These are phyloP conservation scores for Apotomis capreana DNA, from an alignment of 2,888 invertebrate genomes.

Conservation along the genomic window DNA sequence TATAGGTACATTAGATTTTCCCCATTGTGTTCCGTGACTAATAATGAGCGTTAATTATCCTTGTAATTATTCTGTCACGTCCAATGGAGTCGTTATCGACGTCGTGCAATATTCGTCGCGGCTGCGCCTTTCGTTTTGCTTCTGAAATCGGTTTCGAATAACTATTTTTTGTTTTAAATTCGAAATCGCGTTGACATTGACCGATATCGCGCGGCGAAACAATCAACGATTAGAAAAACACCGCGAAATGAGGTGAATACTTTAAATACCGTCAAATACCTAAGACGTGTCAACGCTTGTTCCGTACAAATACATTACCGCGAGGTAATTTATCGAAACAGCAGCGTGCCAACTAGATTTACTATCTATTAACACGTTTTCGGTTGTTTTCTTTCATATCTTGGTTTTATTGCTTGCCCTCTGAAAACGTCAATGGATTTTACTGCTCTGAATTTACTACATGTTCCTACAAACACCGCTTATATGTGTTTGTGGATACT, in stretches of 20 bases:
- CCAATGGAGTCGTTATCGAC: constrained; percentile 28
- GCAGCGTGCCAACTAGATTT: constrained; percentile 29
- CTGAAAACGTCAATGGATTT: constrained; percentile 15
- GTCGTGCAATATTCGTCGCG: constrained; percentile 31
- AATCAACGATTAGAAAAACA: constrained; percentile 54
- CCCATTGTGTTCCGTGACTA: constrained; percentile 40
- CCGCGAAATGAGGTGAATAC: constrained; percentile 48
- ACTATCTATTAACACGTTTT: constrained; percentile 10
- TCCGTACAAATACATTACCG: constrained; percentile 9
- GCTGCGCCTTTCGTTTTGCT: constrained; percentile 46
- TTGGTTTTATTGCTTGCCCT: neutral
- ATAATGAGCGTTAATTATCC: constrained; percentile 44
- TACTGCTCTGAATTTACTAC: constrained; percentile 13
- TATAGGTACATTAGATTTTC: constrained; percentile 19
- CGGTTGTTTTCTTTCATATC: constrained; percentile 5
- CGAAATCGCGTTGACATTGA: constrained; percentile 76
- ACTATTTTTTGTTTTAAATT: constrained; percentile 58
- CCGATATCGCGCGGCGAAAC: constrained; percentile 73
- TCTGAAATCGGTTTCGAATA: constrained; percentile 47
- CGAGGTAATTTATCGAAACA: constrained; percentile 11
- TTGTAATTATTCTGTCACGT: constrained; percentile 40
- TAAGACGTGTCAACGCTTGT: constrained; percentile 24
- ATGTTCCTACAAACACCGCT: neutral
- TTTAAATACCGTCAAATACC: constrained; percentile 43
- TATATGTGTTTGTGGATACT: neutral